Percentiles rank a stretch among this genome's conserved stretches.
phyloP scores from a whole-genome alignment of 2,888 invertebrate species.

The Conistra vaccinii region DNA sequence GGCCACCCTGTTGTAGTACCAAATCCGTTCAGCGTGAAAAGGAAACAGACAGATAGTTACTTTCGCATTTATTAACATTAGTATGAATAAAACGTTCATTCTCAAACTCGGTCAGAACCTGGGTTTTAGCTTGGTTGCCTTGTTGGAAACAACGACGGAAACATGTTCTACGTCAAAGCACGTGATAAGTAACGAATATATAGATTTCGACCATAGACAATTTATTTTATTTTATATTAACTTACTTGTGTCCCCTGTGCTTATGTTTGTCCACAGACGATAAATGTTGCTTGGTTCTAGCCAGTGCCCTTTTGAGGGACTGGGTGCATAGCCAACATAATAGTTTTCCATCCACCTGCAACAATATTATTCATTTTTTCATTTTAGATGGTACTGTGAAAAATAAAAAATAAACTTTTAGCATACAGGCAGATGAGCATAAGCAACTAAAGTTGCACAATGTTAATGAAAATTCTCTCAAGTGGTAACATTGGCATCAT shows the following conservation, averaged over 20 bases:
- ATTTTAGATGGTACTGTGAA: conserved; percentile 36
- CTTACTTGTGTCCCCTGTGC: conserved; percentile 89
- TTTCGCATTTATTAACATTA: no score
- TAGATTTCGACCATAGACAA: no score
- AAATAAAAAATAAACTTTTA: background rate
- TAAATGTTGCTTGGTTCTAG: conserved; percentile 96
- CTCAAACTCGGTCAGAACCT: no score
- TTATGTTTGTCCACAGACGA: conserved; percentile 91
- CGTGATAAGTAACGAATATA: background rate
- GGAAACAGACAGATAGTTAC: no score
- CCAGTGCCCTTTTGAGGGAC: conserved; percentile 97
- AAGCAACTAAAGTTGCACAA: conserved; percentile 15
- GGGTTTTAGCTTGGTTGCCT: background rate
- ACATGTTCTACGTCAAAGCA: background rate
- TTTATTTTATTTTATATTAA: background rate
- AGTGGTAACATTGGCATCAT: background rate
- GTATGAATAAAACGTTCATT: no score
- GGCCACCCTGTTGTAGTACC: no score
- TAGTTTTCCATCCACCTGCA: conserved; percentile 97
- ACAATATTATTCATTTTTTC: conserved; percentile 48
- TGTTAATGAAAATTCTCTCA: background rate
- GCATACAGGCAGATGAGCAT: background rate
- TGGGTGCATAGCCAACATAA: conserved; percentile 98
- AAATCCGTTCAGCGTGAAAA: no score
- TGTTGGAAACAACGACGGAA: background rate